Evolutionary conservation across 2,797 vertebrate species (phyloP), one percentile per base, ranked within the genome.

Genomic region (Phoxinus dragarum): DNA sequence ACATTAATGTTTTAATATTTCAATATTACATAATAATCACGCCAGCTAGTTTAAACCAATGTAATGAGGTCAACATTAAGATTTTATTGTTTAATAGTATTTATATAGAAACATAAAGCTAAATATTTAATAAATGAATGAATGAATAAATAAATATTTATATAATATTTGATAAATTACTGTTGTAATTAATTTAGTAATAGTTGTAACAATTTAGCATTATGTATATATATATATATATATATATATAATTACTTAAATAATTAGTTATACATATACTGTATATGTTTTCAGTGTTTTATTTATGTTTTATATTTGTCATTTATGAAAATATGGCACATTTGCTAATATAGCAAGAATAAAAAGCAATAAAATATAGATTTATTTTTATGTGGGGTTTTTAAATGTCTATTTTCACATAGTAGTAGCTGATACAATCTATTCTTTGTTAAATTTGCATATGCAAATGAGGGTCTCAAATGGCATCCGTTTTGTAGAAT

Each of bases 381-480:
- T 19, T 1, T 6, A 0, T 23, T 75, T 75, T 52, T 47, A 12
- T 52, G 17, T 23, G 14, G 2, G 5, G 5, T 14, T 5, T 56
- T 42, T 61, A 78, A 61, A 61, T 31, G 23, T 42, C 23, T 61
- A 38, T 59, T 19, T 61, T 61, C 36, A 27, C 36, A 64, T 16
- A 78, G 16, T 56, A 42, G 75, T 31, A 27, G 56, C n/a, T 78
- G 14, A 64, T 19, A 36, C 17, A 42, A 61, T 56, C 76, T 76
- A 76, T 31, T 78, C 52, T 42, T 61, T 78, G 36, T 64, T 31
- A 31, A 42, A 64, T 78, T 42, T 8, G 0, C 38, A 44, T 44
- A 78, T 78, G 76, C 56, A 78, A 31, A 64, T 78, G 21, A 27
- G 52, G 21, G 7, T 40, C 52, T 77, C 34, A 59, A n/a, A 59